A percentile compares a stretch with the other conserved stretches of the same genome.
These are phyloP conservation scores for Campoletis sonorensis DNA, from an alignment of 1,140 invertebrate species.

Conservation along the genomic window DNA sequence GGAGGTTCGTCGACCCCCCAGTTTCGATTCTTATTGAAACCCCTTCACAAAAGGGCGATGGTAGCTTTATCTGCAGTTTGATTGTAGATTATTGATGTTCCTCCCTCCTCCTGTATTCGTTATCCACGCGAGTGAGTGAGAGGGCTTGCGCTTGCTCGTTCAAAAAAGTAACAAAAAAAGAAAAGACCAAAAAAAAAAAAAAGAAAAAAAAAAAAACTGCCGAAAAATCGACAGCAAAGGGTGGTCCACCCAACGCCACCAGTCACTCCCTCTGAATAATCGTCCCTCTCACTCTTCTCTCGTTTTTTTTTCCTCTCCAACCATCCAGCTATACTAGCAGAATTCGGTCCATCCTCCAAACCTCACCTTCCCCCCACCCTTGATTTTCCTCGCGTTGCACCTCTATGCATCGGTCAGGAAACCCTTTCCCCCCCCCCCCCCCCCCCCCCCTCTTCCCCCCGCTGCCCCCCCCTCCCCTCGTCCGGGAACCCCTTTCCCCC, in stretches of 20 bases:
- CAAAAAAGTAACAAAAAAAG: constrained; percentile 48
- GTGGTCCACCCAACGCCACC: constrained; percentile 57
- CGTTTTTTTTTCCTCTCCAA: constrained; percentile 30
- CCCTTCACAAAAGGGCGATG: constrained; percentile 73
- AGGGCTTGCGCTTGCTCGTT: constrained; percentile 68
- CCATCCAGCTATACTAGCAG: constrained; percentile 41
- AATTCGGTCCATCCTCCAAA: constrained; percentile 30
- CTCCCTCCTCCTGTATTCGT: constrained; percentile 68
- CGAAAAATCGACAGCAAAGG: constrained; percentile 70
- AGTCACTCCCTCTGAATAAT: constrained; percentile 22
- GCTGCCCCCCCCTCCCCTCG: too few species aligned
- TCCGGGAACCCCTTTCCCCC: too few species aligned
- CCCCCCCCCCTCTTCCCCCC: constrained; percentile 53
- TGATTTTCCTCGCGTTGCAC: constrained; percentile 28
- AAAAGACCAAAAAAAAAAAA: constrained; percentile 47
- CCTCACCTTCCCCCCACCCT: constrained; percentile 26
- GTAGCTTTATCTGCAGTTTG: constrained; percentile 76
- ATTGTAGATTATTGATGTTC: constrained; percentile 78
- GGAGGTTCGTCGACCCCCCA: constrained; percentile 56
- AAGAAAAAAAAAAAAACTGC: constrained; percentile 56
- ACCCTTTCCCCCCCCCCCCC: constrained; percentile 1
- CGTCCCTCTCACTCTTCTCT: neutral
- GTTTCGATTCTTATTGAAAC: constrained; percentile 72
- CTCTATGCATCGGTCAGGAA: constrained; percentile 32
- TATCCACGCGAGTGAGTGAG: constrained; percentile 67